These are phyloP conservation scores for Tarsius wallacei DNA, from an alignment of 2,797 vertebrate genomes.

Conservation along the genomic window DNA sequence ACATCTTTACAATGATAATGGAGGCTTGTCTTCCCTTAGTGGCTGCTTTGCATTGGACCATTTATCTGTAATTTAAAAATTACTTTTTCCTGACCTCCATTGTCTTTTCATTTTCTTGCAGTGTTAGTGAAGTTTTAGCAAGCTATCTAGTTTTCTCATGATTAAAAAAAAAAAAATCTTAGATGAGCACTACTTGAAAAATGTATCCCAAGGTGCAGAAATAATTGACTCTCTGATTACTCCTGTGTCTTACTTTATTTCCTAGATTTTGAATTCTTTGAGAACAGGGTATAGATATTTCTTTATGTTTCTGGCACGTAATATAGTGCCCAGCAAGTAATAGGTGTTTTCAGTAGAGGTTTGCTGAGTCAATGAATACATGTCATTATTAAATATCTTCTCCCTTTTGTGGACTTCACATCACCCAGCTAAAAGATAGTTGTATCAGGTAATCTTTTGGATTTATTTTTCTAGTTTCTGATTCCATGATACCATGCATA, in stretches of 20 bases:
- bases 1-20: not conserved
- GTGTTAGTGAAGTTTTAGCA: not conserved
- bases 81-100: not conserved
- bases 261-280: not conserved
- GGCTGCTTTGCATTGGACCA: not conserved
- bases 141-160: not conserved
- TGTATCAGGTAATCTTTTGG: not conserved
- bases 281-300: not conserved
- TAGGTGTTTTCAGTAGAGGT: not conserved
- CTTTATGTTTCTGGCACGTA: not conserved
- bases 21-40: not conserved
- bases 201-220: not conserved
- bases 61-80: not conserved
- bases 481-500: not conserved
- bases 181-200: not conserved
- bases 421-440: not conserved
- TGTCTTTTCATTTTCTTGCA: not conserved
- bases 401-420: not conserved
- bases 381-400: not conserved
- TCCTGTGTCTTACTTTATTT: not conserved
- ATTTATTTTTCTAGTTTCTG: not conserved
- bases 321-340: not conserved
- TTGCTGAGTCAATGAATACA: not conserved
- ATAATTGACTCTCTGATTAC: not conserved
- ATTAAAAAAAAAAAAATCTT: slow-evolving; percentile 1